These are phyloP conservation scores for Agrotis clavis DNA, from an alignment of 2,888 invertebrate genomes.

Conservation along the genomic window DNA sequence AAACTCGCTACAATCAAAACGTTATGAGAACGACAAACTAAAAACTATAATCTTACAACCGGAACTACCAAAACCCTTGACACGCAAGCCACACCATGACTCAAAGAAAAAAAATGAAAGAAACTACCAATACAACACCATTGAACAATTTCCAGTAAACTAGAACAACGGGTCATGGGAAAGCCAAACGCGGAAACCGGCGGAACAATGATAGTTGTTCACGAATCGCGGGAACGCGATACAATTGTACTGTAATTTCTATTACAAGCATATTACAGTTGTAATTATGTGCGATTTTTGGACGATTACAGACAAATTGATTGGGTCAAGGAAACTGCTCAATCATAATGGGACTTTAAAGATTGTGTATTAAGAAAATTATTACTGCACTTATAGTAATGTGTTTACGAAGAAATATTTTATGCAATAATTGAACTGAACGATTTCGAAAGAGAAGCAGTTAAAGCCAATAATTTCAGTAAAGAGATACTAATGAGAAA, in stretches of 20 bases:
- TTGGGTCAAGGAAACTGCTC: slow-evolving; percentile 39
- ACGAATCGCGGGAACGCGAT: slow-evolving; percentile 56
- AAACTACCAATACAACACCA: slow-evolving; percentile 62
- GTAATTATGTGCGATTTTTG: slow-evolving; percentile 56
- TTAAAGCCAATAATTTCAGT: neutral
- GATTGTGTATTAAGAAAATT: slow-evolving; percentile 18
- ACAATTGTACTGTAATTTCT: slow-evolving; percentile 62
- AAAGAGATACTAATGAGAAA: slow-evolving; percentile 12
- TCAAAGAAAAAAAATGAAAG: slow-evolving; percentile 54
- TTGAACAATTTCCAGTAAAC: slow-evolving; percentile 72
- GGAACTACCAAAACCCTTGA: slow-evolving; percentile 56
- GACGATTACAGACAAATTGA: slow-evolving; percentile 48
- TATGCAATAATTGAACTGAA: slow-evolving; percentile 6
- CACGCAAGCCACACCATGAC: slow-evolving; percentile 48
- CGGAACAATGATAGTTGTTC: slow-evolving; percentile 67
- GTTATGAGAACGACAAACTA: neutral
- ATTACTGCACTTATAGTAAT: slow-evolving; percentile 22
- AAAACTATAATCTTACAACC: slow-evolving; percentile 26
- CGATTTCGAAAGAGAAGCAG: slow-evolving; percentile 14
- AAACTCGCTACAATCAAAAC: neutral
- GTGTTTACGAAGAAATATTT: slow-evolving; percentile 27
- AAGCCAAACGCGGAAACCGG: slow-evolving; percentile 73
- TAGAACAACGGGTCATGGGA: slow-evolving; percentile 78
- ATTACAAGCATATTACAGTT: slow-evolving; percentile 56
- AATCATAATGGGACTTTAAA: slow-evolving; percentile 34